phyloP scores from a whole-genome alignment of 2,888 invertebrate species.

The Mactromeris polynyma region DNA sequence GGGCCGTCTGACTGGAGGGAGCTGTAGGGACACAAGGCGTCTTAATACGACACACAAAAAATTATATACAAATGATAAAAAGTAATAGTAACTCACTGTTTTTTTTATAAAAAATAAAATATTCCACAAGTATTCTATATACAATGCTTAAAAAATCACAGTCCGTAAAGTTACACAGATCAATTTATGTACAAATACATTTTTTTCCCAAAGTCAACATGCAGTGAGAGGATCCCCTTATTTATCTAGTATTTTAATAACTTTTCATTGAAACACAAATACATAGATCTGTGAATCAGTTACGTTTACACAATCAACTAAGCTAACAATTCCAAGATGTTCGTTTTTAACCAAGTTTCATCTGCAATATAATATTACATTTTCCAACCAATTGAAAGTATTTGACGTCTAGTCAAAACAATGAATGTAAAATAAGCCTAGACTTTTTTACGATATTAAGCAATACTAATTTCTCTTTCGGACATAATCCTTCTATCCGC shows the following conservation, averaged over 20 bases:
- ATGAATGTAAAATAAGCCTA: neutral
- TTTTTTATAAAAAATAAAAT: neutral
- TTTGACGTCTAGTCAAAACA: neutral
- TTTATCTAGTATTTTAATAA: neutral
- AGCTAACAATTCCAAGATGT: neutral
- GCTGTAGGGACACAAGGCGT: too few relatives aligned
- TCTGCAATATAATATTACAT: neutral
- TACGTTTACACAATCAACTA: neutral
- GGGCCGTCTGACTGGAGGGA: too few relatives aligned
- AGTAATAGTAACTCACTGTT: neutral
- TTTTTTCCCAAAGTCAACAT: neutral
- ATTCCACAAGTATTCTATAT: neutral
- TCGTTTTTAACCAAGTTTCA: neutral
- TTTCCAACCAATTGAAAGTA: neutral
- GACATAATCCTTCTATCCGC: slow-evolving; percentile 10
- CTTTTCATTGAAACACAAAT: neutral
- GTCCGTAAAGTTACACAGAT: neutral
- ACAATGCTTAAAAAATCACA: neutral
- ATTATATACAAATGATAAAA: neutral
- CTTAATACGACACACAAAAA: too few relatives aligned
- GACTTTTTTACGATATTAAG: neutral
- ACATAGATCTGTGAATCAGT: neutral
- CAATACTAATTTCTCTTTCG: slow-evolving; percentile 4
- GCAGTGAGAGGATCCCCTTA: neutral
- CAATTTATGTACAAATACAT: neutral